Evolutionary conservation across 2,113 vertebrate genomes (phyloP), one percentile per base, ranked within the genome.

Genomic region (Alethe castanea): DNA sequence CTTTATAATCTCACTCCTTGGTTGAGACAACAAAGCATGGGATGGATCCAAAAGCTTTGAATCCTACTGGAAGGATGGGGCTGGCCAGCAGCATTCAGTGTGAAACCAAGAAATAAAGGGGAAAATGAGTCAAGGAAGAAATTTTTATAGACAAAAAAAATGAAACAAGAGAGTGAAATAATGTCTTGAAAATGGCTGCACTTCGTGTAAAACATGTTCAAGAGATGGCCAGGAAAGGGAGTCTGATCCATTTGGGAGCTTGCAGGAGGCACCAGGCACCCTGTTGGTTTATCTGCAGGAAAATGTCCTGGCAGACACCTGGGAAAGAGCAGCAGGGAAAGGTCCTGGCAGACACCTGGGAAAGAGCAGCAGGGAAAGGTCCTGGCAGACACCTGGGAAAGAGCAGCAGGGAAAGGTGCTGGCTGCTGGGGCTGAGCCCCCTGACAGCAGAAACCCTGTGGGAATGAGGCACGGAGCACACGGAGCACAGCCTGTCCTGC

Each of bases 401-500:
- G 47, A 47, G 47, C 22, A 47, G 47, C 47, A 47, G 44, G 12
- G 19, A 45, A 19, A 45, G 22, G 31, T 57, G 48, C 77, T 36
- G 50, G 38, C 25, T 59, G 44, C 74, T 45, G 56, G n/a, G 33
- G 53, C 17, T 84, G 62, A 76, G 7, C 19, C 19, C 7, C 7
- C 28, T 0, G 0, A 6, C 10, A 20, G 0, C 35, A 44, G 44
- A 23, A 64, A 9, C 53, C 16, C 7, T 3, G 24, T 0, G 5
- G 50, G 36, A 70, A 74, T 4, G 2, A 53, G 77, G n/a, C 73
- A 23, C 4, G 11, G 70, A 73, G 40, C 71, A 18, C 31, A 29
- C 5, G 12, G 40, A 56, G 26, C 50, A 31, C 56, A 17, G 53
- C 73, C 57, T 4, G 45, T 40, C 22, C 59, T 54, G 65, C 74